Evolutionary conservation across 2,797 vertebrate genomes (phyloP), one percentile per base, ranked within the genome.

Genomic region (Cichlasoma orientale): DNA sequence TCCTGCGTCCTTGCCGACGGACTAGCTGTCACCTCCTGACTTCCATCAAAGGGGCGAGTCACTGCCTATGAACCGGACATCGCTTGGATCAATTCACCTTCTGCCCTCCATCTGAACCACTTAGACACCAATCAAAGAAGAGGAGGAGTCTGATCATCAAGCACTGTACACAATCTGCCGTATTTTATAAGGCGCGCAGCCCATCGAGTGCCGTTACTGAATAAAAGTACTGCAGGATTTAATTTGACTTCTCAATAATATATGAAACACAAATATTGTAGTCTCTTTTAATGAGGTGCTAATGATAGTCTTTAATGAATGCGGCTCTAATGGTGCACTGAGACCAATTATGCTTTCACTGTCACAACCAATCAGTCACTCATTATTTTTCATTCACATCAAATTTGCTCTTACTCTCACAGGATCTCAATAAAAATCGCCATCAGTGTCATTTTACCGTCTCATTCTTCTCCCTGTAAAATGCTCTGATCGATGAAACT

Each of bases 1-100:
- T 82, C 74, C 53, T 3, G 75, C 21, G 29, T 82, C 61, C 73
- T 76, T 56, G 63, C 72, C 44, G 7, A 80, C 56, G 33, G 79
- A 87, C 79, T 82, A 50, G 19, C 72, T 72, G 82, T 84, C 81
- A 90, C 84, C 84, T 75, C 63, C 83, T 77, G 79, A 82, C 88
- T 92, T 79, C 84, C 81, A 92, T 91, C 82, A 85, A 82, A 88
- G 47, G 74, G 74, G 77, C 81, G 19, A 76, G 80, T 86, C 75
- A 72, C 81, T 70, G 72, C 87, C 71, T 54, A 72, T 81, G 85
- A 92, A 91, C 89, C 80, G 78, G 86, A 90, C 86, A 86, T 86
- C 73, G 3, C 72, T 85, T 47, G 31, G 86, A 93, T 94, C 93
- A 93, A 90, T 93, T 94, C 89, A 89, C 90, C 88, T 89, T 31